Evolutionary conservation across 2,113 vertebrate genomes (phyloP).

Genomic region (Rhipidura dahli): DNA sequence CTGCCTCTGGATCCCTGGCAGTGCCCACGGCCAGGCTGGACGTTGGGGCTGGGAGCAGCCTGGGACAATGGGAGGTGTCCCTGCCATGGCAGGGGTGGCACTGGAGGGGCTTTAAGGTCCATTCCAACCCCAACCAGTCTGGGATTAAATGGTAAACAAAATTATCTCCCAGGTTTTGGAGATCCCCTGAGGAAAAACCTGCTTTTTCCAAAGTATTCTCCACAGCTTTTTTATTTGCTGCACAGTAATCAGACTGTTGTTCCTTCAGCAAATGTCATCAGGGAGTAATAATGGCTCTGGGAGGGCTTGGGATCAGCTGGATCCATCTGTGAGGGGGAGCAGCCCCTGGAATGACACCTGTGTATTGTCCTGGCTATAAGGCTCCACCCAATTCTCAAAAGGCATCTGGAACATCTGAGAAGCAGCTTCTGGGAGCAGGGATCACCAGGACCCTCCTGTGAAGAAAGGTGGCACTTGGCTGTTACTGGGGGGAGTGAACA

Average conservation of each 20-base stretch:
- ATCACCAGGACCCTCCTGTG: neutral
- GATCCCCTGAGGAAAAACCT: neutral
- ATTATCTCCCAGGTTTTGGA: neutral
- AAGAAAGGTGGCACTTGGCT: neutral
- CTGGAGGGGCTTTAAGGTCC: rapidly evolving
- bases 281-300: neutral
- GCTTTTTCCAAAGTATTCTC: neutral
- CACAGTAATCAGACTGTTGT: neutral
- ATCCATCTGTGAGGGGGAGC: neutral
- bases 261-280: neutral
- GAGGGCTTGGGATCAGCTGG: neutral
- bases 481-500: neutral
- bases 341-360: neutral
- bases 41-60: neutral
- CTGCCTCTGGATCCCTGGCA: neutral
- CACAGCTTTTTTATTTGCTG: neutral
- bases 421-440: neutral
- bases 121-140: rapidly evolving
- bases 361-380: neutral
- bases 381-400: neutral
- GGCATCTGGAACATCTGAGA: neutral
- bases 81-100: neutral
- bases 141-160: neutral
- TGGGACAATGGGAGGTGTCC: neutral
- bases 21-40: neutral